phyloP scores from a whole-genome alignment of 2,797 vertebrate species.

The Gymnothorax reevesii region DNA sequence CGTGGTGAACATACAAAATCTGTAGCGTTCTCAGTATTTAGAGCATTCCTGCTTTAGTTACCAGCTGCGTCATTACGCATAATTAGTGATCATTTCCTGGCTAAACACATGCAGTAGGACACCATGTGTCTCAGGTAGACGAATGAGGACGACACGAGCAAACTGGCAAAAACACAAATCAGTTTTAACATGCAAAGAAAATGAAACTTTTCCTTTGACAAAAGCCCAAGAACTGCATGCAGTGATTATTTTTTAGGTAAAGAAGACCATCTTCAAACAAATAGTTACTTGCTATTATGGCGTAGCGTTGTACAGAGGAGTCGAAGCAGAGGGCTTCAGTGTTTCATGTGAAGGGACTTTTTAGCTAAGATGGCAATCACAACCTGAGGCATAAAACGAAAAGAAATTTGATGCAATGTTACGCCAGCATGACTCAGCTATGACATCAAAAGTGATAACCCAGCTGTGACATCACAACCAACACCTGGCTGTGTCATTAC shows the following conservation, averaged over 20 bases:
- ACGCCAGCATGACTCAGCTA: neutral
- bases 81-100: neutral
- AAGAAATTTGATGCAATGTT: neutral
- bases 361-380: neutral
- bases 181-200: neutral
- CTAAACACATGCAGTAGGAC: neutral
- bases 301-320: neutral
- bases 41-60: neutral
- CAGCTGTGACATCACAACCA: too few species aligned
- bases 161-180: neutral
- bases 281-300: neutral
- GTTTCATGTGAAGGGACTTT: neutral
- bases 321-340: neutral
- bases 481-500: neutral
- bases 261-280: neutral
- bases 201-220: neutral
- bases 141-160: neutral
- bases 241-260: neutral
- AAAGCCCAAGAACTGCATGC: neutral
- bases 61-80: neutral
- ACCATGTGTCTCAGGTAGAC: neutral
- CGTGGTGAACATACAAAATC: neutral
- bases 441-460: too few species aligned
- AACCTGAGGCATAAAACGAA: neutral
- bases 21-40: neutral